Percentiles rank a stretch among this genome's conserved stretches.
These are phyloP conservation scores for Xenopus laevis DNA, from an alignment of 2,113 vertebrate species.

Conservation along the genomic window DNA sequence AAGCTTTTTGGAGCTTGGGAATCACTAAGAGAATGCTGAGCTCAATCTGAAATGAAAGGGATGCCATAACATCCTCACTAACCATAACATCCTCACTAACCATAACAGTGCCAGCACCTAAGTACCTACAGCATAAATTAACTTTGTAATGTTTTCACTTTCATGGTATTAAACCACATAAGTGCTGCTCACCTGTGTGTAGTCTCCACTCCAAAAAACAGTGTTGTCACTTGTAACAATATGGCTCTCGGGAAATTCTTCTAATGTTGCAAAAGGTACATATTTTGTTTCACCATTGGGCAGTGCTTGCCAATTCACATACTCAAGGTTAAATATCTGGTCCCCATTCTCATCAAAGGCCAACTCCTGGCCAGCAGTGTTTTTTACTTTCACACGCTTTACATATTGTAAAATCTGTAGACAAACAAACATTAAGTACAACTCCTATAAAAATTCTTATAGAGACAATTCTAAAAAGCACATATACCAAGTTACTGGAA, in stretches of 20 bases:
- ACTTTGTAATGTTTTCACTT: no score
- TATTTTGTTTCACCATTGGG: constrained; percentile 50
- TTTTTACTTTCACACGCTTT: constrained; percentile 1
- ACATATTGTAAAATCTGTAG: constrained; percentile 11
- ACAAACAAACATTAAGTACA: no score
- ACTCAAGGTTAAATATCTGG: constrained; percentile 1
- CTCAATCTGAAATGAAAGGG: no score
- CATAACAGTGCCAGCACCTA: no score
- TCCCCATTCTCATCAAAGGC: constrained; percentile 16
- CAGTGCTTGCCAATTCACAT: constrained; percentile 59
- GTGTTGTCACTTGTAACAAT: constrained; percentile 52
- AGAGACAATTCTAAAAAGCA: no score
- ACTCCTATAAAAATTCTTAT: no score
- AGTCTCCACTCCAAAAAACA: constrained; percentile 13
- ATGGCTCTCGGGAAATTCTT: constrained; percentile 37
- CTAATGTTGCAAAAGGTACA: constrained; percentile 54
- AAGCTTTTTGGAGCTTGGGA: no score
- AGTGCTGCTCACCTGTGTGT: background rate
- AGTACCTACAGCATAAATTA: no score
- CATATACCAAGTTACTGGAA: no score
- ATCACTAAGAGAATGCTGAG: no score
- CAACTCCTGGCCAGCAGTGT: constrained; percentile 2
- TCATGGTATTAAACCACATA: background rate
- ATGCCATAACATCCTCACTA: no score
- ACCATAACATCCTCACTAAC: no score